Percentiles rank a stretch among this genome's conserved stretches.
phyloP scores from a whole-genome alignment of 1,140 invertebrate species.

The Epicauta chinensis region DNA sequence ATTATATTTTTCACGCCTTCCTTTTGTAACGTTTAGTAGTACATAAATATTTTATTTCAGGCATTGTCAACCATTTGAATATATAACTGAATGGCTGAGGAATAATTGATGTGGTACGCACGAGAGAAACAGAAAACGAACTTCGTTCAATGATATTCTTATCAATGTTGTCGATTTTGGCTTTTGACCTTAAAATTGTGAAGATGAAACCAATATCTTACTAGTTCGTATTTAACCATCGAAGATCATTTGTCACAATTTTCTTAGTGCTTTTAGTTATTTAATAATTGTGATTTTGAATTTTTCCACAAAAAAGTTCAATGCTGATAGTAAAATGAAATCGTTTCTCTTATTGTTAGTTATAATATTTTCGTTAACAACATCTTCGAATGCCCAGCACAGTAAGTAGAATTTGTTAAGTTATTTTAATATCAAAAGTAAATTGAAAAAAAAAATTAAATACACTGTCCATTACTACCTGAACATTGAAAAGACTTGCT shows the following conservation, averaged over 20 bases:
- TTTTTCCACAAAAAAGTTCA: background rate
- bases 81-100: background rate
- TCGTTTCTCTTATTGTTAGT: constrained; percentile 8
- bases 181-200: constrained; percentile 19
- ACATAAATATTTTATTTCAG: no score
- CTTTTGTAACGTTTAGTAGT: no score
- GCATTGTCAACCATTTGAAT: background rate
- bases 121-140: background rate
- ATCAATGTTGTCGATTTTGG: constrained; percentile 13
- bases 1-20: no score
- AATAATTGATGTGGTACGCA: background rate
- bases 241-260: constrained; percentile 8
- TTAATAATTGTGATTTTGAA: background rate
- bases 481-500: constrained; percentile 18
- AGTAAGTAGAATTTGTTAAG: constrained; percentile 23
- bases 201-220: constrained; percentile 7
- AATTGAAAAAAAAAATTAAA: constrained; percentile 20
- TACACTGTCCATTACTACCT: constrained; percentile 12
- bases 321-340: constrained; percentile 15
- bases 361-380: constrained; percentile 6
- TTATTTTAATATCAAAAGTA: constrained; percentile 7
- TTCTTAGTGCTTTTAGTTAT: constrained; percentile 1
- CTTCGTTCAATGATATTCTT: constrained; percentile 23
- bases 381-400: constrained; percentile 16
- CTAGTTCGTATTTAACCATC: constrained; percentile 7